A percentile compares a stretch with the other conserved stretches of the same genome.
phyloP scores from a whole-genome alignment of 2,797 vertebrate genomes.

The Rhinella marina region DNA sequence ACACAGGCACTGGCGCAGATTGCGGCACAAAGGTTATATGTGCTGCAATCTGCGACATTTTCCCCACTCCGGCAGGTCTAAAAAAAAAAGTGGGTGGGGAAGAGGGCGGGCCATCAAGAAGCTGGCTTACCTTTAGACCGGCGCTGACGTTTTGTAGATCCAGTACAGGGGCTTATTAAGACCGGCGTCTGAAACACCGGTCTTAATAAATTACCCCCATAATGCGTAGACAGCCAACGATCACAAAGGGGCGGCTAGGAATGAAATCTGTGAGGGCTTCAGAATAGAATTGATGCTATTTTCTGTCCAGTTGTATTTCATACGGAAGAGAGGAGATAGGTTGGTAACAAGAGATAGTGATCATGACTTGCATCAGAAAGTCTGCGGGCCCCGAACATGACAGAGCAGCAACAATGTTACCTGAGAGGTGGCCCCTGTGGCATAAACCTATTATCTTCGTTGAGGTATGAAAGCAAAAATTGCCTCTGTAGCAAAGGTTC shows the following conservation, averaged over 20 bases:
- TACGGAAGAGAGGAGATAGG: background rate
- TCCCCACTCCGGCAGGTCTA: too few relatives aligned
- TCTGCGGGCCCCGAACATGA: background rate
- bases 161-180: too few relatives aligned
- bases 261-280: background rate
- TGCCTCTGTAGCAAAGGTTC: conserved; percentile 22
- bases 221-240: background rate
- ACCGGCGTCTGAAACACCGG: too few relatives aligned
- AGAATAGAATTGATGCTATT: background rate
- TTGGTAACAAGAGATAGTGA: background rate
- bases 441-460: conserved; percentile 27
- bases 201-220: too few relatives aligned
- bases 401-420: conserved; percentile 28
- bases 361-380: conserved; percentile 29
- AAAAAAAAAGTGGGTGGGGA: too few relatives aligned
- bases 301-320: background rate
- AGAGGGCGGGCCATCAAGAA: too few relatives aligned
- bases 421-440: conserved; percentile 39
- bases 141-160: too few relatives aligned
- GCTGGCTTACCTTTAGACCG: too few relatives aligned
- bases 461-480: conserved; percentile 14
- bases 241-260: background rate
- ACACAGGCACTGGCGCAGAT: too few relatives aligned
- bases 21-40: too few relatives aligned
- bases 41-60: too few relatives aligned